These are phyloP conservation scores for Eueides isabella DNA, from an alignment of 1,140 invertebrate species.

Conservation along the genomic window DNA sequence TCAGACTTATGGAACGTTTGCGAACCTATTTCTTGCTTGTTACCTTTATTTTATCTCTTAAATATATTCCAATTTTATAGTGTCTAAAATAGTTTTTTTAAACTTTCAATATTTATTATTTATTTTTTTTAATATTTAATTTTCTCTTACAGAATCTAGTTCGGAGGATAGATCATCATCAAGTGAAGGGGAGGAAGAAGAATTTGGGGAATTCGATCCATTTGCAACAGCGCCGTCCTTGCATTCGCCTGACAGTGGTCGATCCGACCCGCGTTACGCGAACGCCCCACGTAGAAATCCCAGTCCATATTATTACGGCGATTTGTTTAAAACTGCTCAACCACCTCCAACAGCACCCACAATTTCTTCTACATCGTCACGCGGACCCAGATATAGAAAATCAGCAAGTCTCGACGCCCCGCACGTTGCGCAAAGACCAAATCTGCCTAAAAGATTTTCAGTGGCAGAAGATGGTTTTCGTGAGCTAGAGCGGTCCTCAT, in stretches of 20 bases:
- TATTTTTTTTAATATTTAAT: slow-evolving; percentile 3
- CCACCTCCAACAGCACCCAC: slow-evolving; percentile 66
- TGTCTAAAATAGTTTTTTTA: neutral
- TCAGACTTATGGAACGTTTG: slow-evolving; percentile 48
- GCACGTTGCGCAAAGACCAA: slow-evolving; percentile 77
- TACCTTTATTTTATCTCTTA: slow-evolving; percentile 55
- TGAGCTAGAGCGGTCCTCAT: slow-evolving; percentile 77
- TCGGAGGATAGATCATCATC: slow-evolving; percentile 73
- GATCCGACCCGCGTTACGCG: slow-evolving; percentile 80
- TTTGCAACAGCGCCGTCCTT: slow-evolving; percentile 74
- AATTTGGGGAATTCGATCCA: slow-evolving; percentile 77
- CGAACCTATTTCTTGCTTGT: slow-evolving; percentile 49
- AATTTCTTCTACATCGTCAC: slow-evolving; percentile 68
- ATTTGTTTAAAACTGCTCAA: slow-evolving; percentile 84
- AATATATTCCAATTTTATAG: slow-evolving; percentile 39
- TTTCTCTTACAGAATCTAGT: slow-evolving; percentile 75
- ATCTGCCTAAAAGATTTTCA: slow-evolving; percentile 84
- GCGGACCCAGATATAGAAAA: slow-evolving; percentile 81
- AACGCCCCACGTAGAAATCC: slow-evolving; percentile 85
- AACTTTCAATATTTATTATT: neutral
- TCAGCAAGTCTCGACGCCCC: slow-evolving; percentile 87
- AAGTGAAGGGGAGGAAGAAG: slow-evolving; percentile 74
- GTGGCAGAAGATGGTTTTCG: slow-evolving; percentile 86
- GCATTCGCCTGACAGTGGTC: slow-evolving; percentile 76
- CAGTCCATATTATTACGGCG: slow-evolving; percentile 90